Conservation (phyloP, 2,888 invertebrate species). For the Mesopsocus fuscifrons region DNA sequence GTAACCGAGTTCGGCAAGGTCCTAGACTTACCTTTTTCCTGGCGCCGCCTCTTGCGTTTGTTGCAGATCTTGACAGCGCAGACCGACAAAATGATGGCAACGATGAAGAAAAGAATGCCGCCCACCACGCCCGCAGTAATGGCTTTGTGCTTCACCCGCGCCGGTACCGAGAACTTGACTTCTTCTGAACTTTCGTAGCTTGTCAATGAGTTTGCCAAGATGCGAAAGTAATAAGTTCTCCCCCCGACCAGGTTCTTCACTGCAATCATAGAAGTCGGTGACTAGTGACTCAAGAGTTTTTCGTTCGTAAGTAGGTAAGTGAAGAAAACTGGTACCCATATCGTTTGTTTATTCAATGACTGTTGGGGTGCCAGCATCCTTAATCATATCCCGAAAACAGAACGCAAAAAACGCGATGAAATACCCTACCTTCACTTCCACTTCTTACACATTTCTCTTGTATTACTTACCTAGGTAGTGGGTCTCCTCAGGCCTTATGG, state of each 20-base stretch:
- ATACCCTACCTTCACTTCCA: too few relatives aligned
- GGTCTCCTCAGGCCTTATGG: conserved; percentile 75
- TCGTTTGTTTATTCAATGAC: too few relatives aligned
- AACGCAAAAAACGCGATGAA: too few relatives aligned
- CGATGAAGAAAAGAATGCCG: conserved; percentile 91
- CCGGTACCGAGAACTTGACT: conserved; percentile 75
- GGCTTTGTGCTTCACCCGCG: conserved; percentile 83
- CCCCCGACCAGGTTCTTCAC: conserved; percentile 84
- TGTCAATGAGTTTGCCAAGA: conserved; percentile 70
- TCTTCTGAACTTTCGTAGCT: conserved; percentile 76
- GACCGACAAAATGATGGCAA: conserved; percentile 90
- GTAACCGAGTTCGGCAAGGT: not conserved
- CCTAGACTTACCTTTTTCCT: conserved; percentile 73
- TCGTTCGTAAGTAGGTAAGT: too few relatives aligned
- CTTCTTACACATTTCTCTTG: too few relatives aligned
- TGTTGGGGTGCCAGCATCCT: too few relatives aligned
- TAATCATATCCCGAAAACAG: too few relatives aligned
- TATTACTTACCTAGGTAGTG: conserved; percentile 53
- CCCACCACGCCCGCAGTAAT: conserved; percentile 93
- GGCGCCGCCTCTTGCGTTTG: conserved; percentile 89
- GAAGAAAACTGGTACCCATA: too few relatives aligned
- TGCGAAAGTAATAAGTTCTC: conserved; percentile 79
- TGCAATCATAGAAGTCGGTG: too few relatives aligned
- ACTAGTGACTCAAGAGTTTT: conserved; percentile 2
- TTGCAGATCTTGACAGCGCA: conserved; percentile 97